phyloP scores from a whole-genome alignment of 2,888 invertebrate species.

The Norana najaformis region DNA sequence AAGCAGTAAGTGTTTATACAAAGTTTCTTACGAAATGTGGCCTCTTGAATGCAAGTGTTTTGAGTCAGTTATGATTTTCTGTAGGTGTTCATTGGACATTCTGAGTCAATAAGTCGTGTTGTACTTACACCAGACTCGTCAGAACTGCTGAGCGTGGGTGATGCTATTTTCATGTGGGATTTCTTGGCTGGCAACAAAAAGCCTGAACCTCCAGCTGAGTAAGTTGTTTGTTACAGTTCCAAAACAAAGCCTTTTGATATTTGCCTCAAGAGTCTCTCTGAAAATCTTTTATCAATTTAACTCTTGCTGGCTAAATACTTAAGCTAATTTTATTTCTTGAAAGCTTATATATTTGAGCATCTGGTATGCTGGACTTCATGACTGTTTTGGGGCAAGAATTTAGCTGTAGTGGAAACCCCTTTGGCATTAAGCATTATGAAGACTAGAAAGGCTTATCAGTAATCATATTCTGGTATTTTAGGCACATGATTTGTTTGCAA shows the following conservation, averaged over 20 bases:
- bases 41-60: neutral
- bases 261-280: neutral
- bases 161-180: constrained; percentile 62
- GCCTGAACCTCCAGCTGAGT: constrained; percentile 34
- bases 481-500: no score
- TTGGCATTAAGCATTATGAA: constrained; percentile 13
- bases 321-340: neutral
- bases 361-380: neutral
- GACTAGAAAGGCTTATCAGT: neutral
- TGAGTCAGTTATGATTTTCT: constrained; percentile 6
- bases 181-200: constrained; percentile 50
- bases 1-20: no score
- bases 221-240: constrained; percentile 26
- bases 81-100: constrained; percentile 62
- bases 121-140: constrained; percentile 58
- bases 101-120: constrained; percentile 55
- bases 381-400: neutral
- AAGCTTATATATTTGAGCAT: neutral
- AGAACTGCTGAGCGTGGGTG: constrained; percentile 57
- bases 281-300: neutral
- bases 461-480: neutral
- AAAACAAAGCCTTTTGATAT: neutral
- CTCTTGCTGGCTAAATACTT: no score
- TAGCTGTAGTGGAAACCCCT: neutral
- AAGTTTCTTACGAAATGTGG: neutral